Percentiles rank a stretch among this genome's conserved stretches.
phyloP scores from a whole-genome alignment of 2,888 invertebrate species.

The Pandemis corylana region DNA sequence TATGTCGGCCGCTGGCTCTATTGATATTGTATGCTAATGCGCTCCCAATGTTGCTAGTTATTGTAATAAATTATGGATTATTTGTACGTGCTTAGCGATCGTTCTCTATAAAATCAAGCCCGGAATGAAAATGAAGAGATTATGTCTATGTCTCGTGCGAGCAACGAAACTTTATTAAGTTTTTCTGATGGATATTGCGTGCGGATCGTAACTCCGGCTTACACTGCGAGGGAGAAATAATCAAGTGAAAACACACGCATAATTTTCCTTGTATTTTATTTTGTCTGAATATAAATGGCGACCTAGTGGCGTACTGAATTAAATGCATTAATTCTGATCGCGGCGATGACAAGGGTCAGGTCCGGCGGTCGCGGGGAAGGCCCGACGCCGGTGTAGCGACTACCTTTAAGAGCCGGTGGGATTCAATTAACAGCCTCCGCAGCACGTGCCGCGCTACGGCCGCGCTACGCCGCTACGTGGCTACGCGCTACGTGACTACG shows the following conservation, averaged over 20 bases:
- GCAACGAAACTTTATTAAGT: constrained; percentile 37
- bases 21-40: constrained; percentile 63
- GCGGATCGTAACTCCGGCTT: constrained; percentile 36
- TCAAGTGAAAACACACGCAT: constrained; percentile 39
- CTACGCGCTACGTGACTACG: constrained; percentile 51
- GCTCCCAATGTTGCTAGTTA: constrained; percentile 52
- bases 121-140: constrained; percentile 59
- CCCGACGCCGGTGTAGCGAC: constrained; percentile 44
- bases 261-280: constrained; percentile 21
- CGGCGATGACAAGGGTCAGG: constrained; percentile 18
- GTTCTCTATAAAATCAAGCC: constrained; percentile 50
- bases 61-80: constrained; percentile 62
- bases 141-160: constrained; percentile 44
- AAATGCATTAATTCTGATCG: constrained; percentile 19
- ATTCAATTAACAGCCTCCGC: constrained; percentile 70
- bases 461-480: constrained; percentile 54
- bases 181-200: constrained; percentile 38
- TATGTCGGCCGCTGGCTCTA: constrained; percentile 52
- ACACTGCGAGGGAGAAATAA: constrained; percentile 33
- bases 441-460: constrained; percentile 53
- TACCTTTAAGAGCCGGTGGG: constrained; percentile 61
- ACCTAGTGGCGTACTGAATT: neutral
- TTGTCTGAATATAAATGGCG: constrained; percentile 6
- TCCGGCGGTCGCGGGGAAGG: constrained; percentile 32
- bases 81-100: constrained; percentile 56